Conservation (phyloP, 2,888 invertebrate genomes). For the Lingula anatina region DNA sequence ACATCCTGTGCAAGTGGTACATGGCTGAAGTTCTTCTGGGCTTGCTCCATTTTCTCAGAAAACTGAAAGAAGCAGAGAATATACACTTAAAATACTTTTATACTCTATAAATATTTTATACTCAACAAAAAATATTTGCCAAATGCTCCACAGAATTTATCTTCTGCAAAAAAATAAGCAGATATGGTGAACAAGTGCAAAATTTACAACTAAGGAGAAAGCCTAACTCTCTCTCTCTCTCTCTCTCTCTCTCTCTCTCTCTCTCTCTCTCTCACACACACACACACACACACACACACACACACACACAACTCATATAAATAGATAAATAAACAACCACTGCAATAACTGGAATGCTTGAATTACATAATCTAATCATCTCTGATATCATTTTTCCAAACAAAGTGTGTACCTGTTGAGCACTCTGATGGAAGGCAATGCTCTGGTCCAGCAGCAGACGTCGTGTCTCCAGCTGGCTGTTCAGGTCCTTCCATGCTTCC, state of each 20-base stretch:
- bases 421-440: conserved; percentile 66
- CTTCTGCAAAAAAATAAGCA: neutral
- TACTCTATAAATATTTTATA: neutral
- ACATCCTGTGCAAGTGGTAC: conserved; percentile 67
- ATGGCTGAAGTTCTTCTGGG: conserved; percentile 67
- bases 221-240: too few relatives aligned
- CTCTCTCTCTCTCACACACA: too few relatives aligned
- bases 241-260: too few relatives aligned
- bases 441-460: conserved; percentile 73
- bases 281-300: too few relatives aligned
- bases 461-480: conserved; percentile 70
- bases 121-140: neutral
- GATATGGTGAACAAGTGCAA: too few relatives aligned
- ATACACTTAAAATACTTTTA: neutral
- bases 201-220: too few relatives aligned
- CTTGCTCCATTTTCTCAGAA: conserved; percentile 63
- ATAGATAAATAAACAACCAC: too few relatives aligned
- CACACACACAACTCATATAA: too few relatives aligned
- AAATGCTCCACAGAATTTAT: neutral
- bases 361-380: too few relatives aligned
- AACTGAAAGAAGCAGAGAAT: conserved; percentile 55
- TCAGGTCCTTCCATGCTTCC: conserved; percentile 73
- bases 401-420: conserved; percentile 57
- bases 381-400: too few relatives aligned
- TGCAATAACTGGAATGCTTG: too few relatives aligned